Conservation (phyloP, 1,140 invertebrate genomes). For the Dysdera silvatica region DNA sequence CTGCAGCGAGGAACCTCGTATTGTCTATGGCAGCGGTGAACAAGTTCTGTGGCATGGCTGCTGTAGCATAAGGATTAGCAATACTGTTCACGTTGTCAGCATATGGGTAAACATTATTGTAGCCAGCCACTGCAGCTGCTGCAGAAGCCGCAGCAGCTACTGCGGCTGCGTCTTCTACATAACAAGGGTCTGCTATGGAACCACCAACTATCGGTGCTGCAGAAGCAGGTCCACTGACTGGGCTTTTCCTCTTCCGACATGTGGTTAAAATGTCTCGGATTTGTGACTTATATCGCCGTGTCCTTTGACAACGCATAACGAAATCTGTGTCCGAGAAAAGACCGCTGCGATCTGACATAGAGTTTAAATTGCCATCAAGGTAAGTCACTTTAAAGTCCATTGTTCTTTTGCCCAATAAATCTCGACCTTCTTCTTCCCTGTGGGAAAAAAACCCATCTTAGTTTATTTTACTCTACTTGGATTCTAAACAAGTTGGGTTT, state of each 20-base stretch:
- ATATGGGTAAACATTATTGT: conserved; percentile 60
- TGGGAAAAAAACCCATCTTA: conserved; percentile 36
- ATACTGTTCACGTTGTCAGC: conserved; percentile 49
- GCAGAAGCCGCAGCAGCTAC: neutral
- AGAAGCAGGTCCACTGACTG: neutral
- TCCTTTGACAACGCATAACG: conserved; percentile 45
- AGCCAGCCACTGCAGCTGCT: conserved; percentile 31
- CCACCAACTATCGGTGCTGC: neutral
- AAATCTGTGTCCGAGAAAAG: conserved; percentile 33
- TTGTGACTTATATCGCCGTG: conserved; percentile 80
- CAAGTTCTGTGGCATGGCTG: conserved; percentile 50
- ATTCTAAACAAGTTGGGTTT: too few relatives aligned
- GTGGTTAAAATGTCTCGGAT: conserved; percentile 83
- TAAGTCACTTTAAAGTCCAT: conserved; percentile 99
- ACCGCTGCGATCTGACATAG: conserved; percentile 46
- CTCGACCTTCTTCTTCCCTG: conserved; percentile 95
- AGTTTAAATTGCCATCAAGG: conserved; percentile 69
- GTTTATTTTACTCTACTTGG: too few relatives aligned
- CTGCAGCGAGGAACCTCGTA: conserved; percentile 56
- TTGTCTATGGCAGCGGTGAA: conserved; percentile 58
- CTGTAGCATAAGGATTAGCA: conserved; percentile 46
- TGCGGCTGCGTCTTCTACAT: conserved; percentile 8
- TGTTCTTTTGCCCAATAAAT: conserved; percentile 88
- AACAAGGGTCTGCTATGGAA: conserved; percentile 17
- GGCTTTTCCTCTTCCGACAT: conserved; percentile 68